Evolutionary conservation across 2,888 invertebrate species (phyloP).

Genomic region (Phengaris alcon): DNA sequence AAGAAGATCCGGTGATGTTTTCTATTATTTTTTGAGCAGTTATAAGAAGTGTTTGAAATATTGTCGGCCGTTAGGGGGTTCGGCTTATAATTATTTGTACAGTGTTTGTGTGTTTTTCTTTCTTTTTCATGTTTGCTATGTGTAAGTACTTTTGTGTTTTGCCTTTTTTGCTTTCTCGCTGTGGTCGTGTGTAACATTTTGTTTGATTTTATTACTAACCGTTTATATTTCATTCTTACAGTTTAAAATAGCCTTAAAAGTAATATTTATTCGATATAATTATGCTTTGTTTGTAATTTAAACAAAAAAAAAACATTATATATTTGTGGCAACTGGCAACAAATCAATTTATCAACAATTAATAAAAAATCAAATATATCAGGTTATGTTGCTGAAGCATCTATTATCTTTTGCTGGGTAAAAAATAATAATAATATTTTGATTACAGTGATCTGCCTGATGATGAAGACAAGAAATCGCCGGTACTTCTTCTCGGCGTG

Average conservation of each 20-base stretch:
- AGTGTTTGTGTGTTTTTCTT: slow-evolving; percentile 24
- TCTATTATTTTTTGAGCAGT: background rate
- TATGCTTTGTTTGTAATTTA: background rate
- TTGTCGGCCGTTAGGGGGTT: background rate
- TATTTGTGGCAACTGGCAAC: background rate
- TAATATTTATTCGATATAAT: too few species aligned
- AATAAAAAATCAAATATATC: background rate
- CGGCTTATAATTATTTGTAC: background rate
- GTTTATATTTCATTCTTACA: background rate
- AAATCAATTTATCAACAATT: background rate
- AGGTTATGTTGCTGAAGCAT: slow-evolving; percentile 12
- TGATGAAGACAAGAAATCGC: slow-evolving; percentile 78
- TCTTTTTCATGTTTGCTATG: slow-evolving; percentile 9
- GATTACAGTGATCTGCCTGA: slow-evolving; percentile 81
- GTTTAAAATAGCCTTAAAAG: background rate
- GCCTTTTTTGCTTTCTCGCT: slow-evolving; percentile 23
- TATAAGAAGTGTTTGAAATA: background rate
- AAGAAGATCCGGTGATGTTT: too few species aligned
- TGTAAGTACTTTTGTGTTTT: slow-evolving; percentile 29
- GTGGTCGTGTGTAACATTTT: slow-evolving; percentile 16
- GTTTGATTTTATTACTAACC: slow-evolving; percentile 10
- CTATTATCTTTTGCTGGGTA: background rate
- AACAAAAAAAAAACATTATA: background rate
- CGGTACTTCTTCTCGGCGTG: slow-evolving; percentile 80
- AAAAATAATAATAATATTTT: slow-evolving; percentile 33